Evolutionary conservation across 2,888 invertebrate species (phyloP), one percentile per base, ranked within the genome.

Genomic region (Crepidodera aurea): DNA sequence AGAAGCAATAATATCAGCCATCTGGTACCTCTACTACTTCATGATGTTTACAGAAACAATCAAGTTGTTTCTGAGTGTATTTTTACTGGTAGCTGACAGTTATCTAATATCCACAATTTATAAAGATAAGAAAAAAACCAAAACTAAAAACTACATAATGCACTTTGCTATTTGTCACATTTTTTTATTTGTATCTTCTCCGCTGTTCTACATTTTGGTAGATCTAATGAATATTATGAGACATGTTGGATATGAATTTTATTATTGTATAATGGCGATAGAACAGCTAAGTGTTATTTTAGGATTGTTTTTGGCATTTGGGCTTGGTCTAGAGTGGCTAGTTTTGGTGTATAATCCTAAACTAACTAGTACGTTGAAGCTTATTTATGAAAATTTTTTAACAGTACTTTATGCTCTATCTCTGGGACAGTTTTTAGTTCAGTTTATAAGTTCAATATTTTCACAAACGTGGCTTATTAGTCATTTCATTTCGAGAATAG

Each of bases 81-180:
- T 46, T 22, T 32, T 48, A 3, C 22, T 70, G 34, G 25, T 61
- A 2, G 40, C 62, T 1, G 60, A 69, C 18, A 46, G 60, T 4
- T 32, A 64, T 19, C 51, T 69, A 34, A 65, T 68, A 10, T 37
- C 54, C 7, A 54, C 60, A 1, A 68, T 68, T 8, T 46, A 51
- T 19, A 66, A 56, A 60, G 56, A 53, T 6, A 60, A 61, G 19
- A 60, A 60, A 22, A 60, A 62, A 63, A 60, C 59, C 6, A 57
- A 66, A 46, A 55, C 57, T 12, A 69, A 69, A 32, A 40, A 22
- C 15, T 67, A 60, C 29, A 63, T 69, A n/a, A 18, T 67, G 16
- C 63, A 71, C 53, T 69, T 62, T 34, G 64, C 57, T 6, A 60
- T 68, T 16, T 67, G 63, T 27, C 66, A 68, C 51, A 54, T 68